phyloP scores from a whole-genome alignment of 2,113 vertebrate genomes.

The Clinocottus analis region DNA sequence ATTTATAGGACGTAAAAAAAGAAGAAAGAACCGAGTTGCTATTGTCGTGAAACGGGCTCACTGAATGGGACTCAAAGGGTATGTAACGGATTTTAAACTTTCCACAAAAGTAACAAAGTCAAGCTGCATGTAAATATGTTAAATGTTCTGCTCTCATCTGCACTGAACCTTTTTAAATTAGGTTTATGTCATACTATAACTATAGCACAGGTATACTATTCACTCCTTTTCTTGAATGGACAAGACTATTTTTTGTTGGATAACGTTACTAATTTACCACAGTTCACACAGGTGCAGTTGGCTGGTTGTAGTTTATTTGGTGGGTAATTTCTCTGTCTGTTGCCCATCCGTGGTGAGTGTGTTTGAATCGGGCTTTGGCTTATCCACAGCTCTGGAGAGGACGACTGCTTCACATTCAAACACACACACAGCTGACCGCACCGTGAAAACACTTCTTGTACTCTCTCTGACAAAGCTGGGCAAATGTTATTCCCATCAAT shows the following conservation, averaged over 20 bases:
- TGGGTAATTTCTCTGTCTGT: neutral
- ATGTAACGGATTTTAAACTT: constrained; percentile 37
- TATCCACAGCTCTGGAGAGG: no score
- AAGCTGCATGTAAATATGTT: neutral
- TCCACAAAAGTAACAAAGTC: neutral
- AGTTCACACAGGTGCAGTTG: neutral
- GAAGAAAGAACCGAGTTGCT: neutral
- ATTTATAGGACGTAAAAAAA: neutral
- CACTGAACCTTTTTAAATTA: neutral
- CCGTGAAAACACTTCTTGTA: neutral
- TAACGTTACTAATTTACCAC: neutral
- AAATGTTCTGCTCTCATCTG: no score
- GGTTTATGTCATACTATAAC: neutral
- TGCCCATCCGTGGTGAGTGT: neutral
- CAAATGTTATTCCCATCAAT: neutral
- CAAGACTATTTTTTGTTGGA: neutral
- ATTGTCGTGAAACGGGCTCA: constrained; percentile 12
- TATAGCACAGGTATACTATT: no score
- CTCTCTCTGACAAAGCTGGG: neutral
- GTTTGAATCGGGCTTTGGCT: neutral
- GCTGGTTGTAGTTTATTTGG: neutral
- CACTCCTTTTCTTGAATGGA: neutral
- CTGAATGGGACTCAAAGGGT: constrained; percentile 74
- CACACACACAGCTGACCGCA: no score
- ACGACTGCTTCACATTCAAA: neutral